phyloP scores from a whole-genome alignment of 2,888 invertebrate species.

The Caenorhabditis afra region DNA sequence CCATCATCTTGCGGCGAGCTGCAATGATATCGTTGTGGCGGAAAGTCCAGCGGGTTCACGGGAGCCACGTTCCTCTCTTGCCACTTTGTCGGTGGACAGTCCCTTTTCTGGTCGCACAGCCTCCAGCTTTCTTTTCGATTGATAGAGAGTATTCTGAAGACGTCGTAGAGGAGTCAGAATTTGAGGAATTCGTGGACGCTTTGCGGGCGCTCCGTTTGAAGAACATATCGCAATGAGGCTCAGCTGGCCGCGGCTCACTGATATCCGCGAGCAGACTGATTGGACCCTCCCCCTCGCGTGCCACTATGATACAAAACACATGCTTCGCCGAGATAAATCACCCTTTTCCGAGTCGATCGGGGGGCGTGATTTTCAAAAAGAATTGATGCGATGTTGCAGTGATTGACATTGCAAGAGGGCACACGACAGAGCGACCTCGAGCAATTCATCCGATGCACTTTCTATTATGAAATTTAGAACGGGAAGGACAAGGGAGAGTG shows the following conservation, averaged over 20 bases:
- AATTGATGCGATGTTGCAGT: conserved; percentile 19
- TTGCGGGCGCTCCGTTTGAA: conserved; percentile 37
- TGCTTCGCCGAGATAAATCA: conserved; percentile 45
- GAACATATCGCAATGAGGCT: conserved; percentile 42
- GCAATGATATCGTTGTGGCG: not conserved
- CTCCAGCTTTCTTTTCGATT: conserved; percentile 35
- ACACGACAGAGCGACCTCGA: not conserved
- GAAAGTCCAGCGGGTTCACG: conserved; percentile 16
- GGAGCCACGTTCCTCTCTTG: conserved; percentile 37
- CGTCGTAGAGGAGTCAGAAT: conserved; percentile 37
- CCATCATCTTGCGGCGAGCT: conserved; percentile 59
- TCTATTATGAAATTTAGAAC: not conserved
- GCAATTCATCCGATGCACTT: conserved; percentile 27
- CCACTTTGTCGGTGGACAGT: conserved; percentile 49
- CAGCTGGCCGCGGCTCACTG: conserved; percentile 36
- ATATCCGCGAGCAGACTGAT: conserved; percentile 28
- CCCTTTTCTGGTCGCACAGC: conserved; percentile 14
- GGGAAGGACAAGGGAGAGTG: too few species aligned
- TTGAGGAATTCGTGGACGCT: conserved; percentile 27
- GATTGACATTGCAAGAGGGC: conserved; percentile 29
- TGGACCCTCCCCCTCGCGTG: conserved; percentile 38
- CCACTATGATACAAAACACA: conserved; percentile 43
- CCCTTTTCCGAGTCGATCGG: conserved; percentile 13
- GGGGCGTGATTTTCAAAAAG: conserved; percentile 37
- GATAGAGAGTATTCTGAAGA: conserved; percentile 42